phyloP scores from a whole-genome alignment of 2,113 vertebrate genomes.

The Cariama cristata region DNA sequence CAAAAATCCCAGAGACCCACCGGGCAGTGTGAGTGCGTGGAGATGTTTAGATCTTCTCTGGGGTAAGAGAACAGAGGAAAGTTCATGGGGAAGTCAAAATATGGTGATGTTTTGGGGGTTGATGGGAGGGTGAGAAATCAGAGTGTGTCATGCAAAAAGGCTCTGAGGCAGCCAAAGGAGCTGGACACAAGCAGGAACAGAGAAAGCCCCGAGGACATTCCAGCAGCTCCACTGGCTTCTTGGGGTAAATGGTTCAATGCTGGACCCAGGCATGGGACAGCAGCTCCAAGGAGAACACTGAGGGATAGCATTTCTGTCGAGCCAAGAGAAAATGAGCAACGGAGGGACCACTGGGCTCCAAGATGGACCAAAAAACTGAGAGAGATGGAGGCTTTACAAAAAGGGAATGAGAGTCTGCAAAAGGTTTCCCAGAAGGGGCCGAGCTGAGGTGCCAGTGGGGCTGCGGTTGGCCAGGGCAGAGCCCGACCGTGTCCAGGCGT shows the following conservation, averaged over 20 bases:
- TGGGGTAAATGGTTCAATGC: background rate
- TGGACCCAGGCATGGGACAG: background rate
- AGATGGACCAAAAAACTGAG: background rate
- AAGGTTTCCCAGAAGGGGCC: background rate
- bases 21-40: fast-evolving
- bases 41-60: background rate
- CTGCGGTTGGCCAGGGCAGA: fast-evolving
- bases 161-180: background rate
- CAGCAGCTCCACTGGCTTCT: background rate
- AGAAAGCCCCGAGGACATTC: background rate
- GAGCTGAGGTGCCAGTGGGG: background rate
- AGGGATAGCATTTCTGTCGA: background rate
- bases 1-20: background rate
- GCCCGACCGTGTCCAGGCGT: fast-evolving
- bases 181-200: background rate
- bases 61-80: background rate
- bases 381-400: background rate
- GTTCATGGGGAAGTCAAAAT: background rate
- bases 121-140: background rate
- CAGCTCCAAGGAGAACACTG: background rate
- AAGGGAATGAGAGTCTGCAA: background rate
- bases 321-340: background rate
- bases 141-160: background rate
- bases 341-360: background rate
- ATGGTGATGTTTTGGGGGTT: background rate